Evolutionary conservation across 2,888 invertebrate species (phyloP).

Genomic region (Gasteruption jaculator): DNA sequence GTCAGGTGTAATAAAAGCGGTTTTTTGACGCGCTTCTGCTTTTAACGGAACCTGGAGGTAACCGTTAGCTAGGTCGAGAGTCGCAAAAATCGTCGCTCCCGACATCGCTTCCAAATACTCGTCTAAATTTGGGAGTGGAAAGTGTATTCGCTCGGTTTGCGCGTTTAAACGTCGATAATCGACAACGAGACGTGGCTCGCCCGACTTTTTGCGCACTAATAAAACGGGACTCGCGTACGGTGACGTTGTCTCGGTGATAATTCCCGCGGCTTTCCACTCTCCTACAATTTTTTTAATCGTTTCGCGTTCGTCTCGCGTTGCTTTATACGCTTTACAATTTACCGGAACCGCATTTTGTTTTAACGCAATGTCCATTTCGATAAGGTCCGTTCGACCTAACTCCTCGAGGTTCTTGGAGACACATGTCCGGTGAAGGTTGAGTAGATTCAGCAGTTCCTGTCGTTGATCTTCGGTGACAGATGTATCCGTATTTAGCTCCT

Average conservation of each 20-base stretch:
- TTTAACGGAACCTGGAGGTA: constrained; percentile 22
- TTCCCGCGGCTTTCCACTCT: constrained; percentile 19
- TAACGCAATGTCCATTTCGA: constrained; percentile 13
- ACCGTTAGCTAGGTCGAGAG: constrained; percentile 18
- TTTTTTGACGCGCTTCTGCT: constrained; percentile 18
- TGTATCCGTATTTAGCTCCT: constrained; percentile 12
- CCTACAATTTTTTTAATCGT: constrained; percentile 18
- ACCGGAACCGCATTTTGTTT: constrained; percentile 9
- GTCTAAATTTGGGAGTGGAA: constrained; percentile 20
- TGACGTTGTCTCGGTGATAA: constrained; percentile 18
- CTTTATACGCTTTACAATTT: constrained; percentile 15
- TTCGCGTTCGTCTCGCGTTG: constrained; percentile 15
- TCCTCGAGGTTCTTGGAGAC: constrained; percentile 7
- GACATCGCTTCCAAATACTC: constrained; percentile 16
- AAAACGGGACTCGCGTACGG: constrained; percentile 23
- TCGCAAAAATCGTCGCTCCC: constrained; percentile 11
- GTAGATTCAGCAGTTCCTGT: constrained; percentile 4
- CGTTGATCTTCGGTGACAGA: constrained; percentile 9
- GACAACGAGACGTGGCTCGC: constrained; percentile 22
- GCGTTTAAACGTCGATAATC: constrained; percentile 23
- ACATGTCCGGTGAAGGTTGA: constrained; percentile 9
- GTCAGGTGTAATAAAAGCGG: constrained; percentile 26
- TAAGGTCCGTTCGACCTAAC: constrained; percentile 4
- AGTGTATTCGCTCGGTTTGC: constrained; percentile 17
- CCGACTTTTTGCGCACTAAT: constrained; percentile 20